Conservation (phyloP, 2,113 vertebrate genomes). For the Tiliqua scincoides region DNA sequence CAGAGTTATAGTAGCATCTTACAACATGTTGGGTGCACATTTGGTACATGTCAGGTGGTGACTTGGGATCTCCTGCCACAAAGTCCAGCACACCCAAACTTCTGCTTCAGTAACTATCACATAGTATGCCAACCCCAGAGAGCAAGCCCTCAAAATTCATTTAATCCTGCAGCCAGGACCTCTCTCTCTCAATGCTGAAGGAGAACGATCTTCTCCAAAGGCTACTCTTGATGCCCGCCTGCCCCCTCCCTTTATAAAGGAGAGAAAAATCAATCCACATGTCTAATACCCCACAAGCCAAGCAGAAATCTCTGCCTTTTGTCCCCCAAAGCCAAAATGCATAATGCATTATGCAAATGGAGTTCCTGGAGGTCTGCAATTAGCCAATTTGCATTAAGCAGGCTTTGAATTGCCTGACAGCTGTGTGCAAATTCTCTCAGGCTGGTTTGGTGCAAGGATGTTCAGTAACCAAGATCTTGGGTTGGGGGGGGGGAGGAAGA, state of each 20-base stretch:
- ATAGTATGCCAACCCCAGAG: background rate
- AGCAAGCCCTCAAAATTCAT: background rate
- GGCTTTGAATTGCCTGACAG: conserved; percentile 8
- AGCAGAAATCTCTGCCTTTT: background rate
- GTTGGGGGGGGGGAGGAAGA: background rate
- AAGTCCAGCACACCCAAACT: background rate
- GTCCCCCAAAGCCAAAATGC: background rate
- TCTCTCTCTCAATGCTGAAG: rapidly evolving
- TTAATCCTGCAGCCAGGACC: background rate
- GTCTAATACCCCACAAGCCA: background rate
- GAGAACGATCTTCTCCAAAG: rapidly evolving
- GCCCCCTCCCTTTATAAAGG: background rate
- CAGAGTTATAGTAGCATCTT: background rate
- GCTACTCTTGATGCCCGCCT: background rate
- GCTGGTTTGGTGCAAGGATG: background rate
- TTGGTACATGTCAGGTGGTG: no score
- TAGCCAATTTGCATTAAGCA: conserved; percentile 1
- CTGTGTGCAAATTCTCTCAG: background rate
- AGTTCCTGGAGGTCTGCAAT: background rate
- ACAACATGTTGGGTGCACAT: no score
- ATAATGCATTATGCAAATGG: conserved; percentile 25
- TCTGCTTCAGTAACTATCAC: background rate
- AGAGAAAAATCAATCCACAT: background rate
- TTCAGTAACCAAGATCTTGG: background rate
- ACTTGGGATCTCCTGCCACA: no score